These are phyloP conservation scores for Lontra canadensis DNA, from an alignment of 2,113 vertebrate genomes.

Conservation along the genomic window DNA sequence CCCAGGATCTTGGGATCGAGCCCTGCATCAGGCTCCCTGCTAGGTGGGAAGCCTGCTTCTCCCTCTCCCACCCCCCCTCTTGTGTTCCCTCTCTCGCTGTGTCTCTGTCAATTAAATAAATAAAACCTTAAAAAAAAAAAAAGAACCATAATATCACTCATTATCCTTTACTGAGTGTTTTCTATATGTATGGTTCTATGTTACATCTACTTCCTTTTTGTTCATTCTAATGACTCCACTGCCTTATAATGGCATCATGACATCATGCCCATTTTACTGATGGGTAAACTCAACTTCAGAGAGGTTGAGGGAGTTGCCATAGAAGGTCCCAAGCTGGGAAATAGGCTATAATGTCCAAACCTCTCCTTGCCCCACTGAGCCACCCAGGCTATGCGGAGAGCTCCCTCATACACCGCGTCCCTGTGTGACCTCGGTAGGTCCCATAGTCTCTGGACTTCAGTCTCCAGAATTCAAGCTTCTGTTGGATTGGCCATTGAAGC, in stretches of 20 bases:
- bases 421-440: background rate
- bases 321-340: background rate
- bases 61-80: no score
- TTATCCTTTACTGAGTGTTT: background rate
- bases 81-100: no score
- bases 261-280: background rate
- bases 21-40: no score
- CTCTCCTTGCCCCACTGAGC: background rate
- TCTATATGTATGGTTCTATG: background rate
- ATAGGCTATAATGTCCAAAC: background rate
- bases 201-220: no score
- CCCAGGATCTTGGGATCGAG: no score
- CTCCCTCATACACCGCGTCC: background rate
- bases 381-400: background rate
- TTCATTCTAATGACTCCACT: background rate
- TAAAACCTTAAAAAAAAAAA: no score
- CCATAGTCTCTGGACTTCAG: background rate
- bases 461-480: background rate
- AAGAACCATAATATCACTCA: no score
- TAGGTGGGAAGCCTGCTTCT: no score
- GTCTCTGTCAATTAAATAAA: no score
- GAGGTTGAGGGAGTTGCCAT: background rate
- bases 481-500: background rate
- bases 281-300: background rate
- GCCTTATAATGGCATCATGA: no score